Conservation (phyloP, 2,113 vertebrate species). For the Xenopus laevis region DNA sequence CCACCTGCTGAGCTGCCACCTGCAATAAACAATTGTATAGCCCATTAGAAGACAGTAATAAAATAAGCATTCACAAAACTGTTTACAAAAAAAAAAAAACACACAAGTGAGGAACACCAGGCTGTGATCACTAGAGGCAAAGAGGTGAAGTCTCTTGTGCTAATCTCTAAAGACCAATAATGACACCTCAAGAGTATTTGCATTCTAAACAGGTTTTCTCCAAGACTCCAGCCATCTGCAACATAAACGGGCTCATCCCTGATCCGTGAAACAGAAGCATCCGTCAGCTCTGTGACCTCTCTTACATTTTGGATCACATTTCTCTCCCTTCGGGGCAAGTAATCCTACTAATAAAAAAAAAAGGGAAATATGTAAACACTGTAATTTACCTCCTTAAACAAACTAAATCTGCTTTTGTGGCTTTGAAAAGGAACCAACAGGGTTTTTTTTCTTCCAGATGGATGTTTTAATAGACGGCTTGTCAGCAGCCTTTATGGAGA, state of each 20-base stretch:
- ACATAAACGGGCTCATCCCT: conserved; percentile 5
- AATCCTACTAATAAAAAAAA: conserved; percentile 17
- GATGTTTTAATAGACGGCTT: too few relatives aligned
- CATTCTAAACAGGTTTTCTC: conserved; percentile 45
- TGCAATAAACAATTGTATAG: conserved; percentile 63
- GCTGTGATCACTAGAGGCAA: conserved; percentile 8
- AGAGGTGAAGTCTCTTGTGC: conserved; percentile 18
- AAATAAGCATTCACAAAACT: conserved; percentile 53
- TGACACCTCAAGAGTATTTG: neutral
- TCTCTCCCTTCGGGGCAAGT: conserved; percentile 11
- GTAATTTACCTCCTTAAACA: conserved; percentile 28
- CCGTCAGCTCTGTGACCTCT: neutral
- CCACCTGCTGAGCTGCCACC: conserved; percentile 74
- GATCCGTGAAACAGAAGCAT: too few relatives aligned
- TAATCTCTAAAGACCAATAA: conserved; percentile 41
- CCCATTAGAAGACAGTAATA: conserved; percentile 56
- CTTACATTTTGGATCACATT: conserved; percentile 25
- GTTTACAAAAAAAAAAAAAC: conserved; percentile 55
- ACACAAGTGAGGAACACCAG: conserved; percentile 38
- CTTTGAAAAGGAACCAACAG: too few relatives aligned
- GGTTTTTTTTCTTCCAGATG: too few relatives aligned
- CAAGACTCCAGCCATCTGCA: conserved; percentile 39
- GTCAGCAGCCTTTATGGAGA: too few relatives aligned
- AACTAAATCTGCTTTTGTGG: conserved; percentile 6
- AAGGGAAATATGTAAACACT: conserved; percentile 16